A percentile compares a stretch with the other conserved stretches of the same genome.
phyloP scores from a whole-genome alignment of 2,888 invertebrate genomes.

The Drosophila neutralis region DNA sequence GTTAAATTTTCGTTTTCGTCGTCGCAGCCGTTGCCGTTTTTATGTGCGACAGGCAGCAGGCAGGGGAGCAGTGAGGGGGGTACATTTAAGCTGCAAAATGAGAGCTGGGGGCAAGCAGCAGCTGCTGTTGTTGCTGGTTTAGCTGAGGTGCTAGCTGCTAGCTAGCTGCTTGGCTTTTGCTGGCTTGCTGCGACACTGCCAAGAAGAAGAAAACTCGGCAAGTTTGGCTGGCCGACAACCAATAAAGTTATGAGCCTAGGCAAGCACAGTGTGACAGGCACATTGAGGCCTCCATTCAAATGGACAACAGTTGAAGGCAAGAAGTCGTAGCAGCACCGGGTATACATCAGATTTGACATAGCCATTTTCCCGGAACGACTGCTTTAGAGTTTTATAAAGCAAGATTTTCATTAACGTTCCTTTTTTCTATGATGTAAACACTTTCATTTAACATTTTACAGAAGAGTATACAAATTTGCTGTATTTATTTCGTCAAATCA shows the following conservation, averaged over 20 bases:
- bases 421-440: not conserved
- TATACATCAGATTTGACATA: not conserved
- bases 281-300: constrained; percentile 27
- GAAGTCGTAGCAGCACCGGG: not conserved
- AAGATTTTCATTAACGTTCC: not conserved
- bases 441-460: not conserved
- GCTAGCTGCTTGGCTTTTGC: constrained; percentile 44
- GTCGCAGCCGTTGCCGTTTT: constrained; percentile 63
- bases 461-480: not conserved
- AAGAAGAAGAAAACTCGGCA: constrained; percentile 72
- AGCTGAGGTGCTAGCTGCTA: constrained; percentile 37
- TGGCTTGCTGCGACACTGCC: constrained; percentile 56
- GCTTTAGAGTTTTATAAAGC: not conserved
- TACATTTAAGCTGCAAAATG: constrained; percentile 28
- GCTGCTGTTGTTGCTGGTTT: constrained; percentile 15
- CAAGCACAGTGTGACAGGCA: constrained; percentile 11
- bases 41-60: constrained; percentile 64
- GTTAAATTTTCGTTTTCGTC: constrained; percentile 78
- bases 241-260: constrained; percentile 63
- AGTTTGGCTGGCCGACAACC: constrained; percentile 59
- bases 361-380: not conserved
- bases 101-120: constrained; percentile 53
- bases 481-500: not conserved
- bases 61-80: constrained; percentile 29
- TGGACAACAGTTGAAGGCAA: constrained; percentile 20